A percentile compares a stretch with the other conserved stretches of the same genome.
These are phyloP conservation scores for Cyprinodon variegatus DNA, from an alignment of 2,113 vertebrate species.

Conservation along the genomic window DNA sequence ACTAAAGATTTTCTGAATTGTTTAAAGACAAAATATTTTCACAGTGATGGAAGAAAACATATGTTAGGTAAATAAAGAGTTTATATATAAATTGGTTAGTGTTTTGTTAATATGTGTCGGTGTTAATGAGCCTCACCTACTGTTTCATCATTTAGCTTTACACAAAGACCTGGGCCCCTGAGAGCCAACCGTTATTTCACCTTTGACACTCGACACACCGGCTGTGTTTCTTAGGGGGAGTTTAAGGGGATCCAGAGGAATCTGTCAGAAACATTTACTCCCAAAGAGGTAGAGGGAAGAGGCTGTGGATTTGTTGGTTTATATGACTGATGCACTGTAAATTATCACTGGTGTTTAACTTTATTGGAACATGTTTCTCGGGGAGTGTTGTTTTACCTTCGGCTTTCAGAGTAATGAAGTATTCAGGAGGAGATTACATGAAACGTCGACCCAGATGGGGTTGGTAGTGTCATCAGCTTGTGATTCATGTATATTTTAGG, in stretches of 20 bases:
- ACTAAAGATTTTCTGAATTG: no score
- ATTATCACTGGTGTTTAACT: background rate
- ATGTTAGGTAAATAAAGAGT: no score
- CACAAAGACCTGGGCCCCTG: constrained; percentile 20
- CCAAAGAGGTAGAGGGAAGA: background rate
- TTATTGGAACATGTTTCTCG: background rate
- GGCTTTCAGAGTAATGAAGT: constrained; percentile 1
- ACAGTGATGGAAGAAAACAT: no score
- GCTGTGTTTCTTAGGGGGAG: background rate
- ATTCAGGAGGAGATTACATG: constrained; percentile 17
- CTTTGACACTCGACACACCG: constrained; percentile 24
- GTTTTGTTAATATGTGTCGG: background rate
- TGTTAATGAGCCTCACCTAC: constrained; percentile 11
- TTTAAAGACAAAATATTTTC: no score
- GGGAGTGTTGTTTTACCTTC: constrained; percentile 7
- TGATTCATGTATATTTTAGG: constrained; percentile 30
- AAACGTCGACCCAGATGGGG: background rate
- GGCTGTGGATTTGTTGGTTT: background rate
- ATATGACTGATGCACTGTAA: constrained; percentile 2
- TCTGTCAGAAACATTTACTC: background rate
- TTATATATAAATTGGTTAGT: no score
- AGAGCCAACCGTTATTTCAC: constrained; percentile 23
- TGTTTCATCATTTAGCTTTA: constrained; percentile 6
- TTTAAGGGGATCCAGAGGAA: background rate
- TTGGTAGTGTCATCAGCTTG: background rate